These are phyloP conservation scores for Pegoplata infirma DNA, from an alignment of 2,888 invertebrate species.

Conservation along the genomic window DNA sequence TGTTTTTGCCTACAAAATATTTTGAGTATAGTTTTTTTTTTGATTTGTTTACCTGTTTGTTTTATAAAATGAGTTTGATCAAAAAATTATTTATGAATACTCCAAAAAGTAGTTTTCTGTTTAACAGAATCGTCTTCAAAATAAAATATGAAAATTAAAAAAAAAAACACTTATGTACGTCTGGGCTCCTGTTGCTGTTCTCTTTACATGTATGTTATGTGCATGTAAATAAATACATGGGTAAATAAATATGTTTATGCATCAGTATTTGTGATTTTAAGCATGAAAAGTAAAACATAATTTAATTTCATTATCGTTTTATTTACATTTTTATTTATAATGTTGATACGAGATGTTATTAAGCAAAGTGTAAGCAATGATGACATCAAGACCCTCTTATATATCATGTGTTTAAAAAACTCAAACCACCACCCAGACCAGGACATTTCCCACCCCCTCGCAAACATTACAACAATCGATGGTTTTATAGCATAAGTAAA, in stretches of 20 bases:
- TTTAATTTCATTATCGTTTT: constrained; percentile 66
- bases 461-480: constrained; percentile 33
- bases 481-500: constrained; percentile 9
- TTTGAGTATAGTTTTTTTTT: too few relatives aligned
- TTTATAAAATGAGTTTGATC: too few relatives aligned
- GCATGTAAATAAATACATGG: background rate
- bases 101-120: too few relatives aligned
- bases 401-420: background rate
- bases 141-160: too few relatives aligned
- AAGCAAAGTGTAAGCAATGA: constrained; percentile 15
- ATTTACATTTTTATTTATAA: constrained; percentile 64
- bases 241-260: background rate
- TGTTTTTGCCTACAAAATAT: too few relatives aligned
- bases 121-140: too few relatives aligned
- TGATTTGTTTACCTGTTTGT: too few relatives aligned
- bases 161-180: too few relatives aligned
- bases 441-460: background rate
- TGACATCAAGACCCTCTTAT: constrained; percentile 17
- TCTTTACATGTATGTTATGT: too few relatives aligned
- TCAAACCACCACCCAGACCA: background rate
- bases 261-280: background rate
- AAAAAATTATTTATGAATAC: too few relatives aligned
- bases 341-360: constrained; percentile 51
- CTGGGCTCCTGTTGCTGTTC: too few relatives aligned
- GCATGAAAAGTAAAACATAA: constrained; percentile 47